Base-by-base conservation (phyloP, 1,140 invertebrate genomes). In the Aphaenogaster floridana region DNA sequence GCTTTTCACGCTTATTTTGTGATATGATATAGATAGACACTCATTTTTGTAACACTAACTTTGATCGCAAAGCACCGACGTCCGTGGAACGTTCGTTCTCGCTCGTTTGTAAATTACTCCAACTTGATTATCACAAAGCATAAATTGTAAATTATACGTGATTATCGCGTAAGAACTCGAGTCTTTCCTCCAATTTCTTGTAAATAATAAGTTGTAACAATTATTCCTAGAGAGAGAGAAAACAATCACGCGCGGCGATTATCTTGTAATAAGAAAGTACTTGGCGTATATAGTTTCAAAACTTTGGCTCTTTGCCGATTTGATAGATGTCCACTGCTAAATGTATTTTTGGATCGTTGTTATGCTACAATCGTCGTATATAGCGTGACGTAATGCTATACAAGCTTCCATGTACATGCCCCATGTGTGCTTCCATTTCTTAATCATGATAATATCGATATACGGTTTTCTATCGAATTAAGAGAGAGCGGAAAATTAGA, bases 11-110 rank as follows among this genome's bases (percentile, higher is more conserved):
- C 45, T 2, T 8, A 21, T 42, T 88, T 89, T 92, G 90, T 92
- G 91, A 92, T 92, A 92, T 83, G 48, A 69, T 39, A 42, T 72
- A 64, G 74, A 85, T 84, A 54, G 80, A 87, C 76, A 85, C 13
- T 48, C 52, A 89, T 66, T 74, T 39, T 83, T 54, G 8, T 15
- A 71, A 85, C 21, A 6, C 61, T 42, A 57, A 69, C 17, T 59
- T 87, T 52, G 36, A 86, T 81, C 17, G 21, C 66, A 36, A 74
- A 74, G 45, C 36, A 85, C 59, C 48, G n/a, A 86, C 76, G 36
- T 69, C 21, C 13, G 28, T 42, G 79, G 45, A 89, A 78, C 63
- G 39, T 71, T 84, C 34, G 21, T 76, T 39, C 69, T 84, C 28
- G 28, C 64, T 89, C 9, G 21, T 54, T 74, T 34, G 48, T 68